phyloP scores from a whole-genome alignment of 2,888 invertebrate genomes.

The Timandra comae region DNA sequence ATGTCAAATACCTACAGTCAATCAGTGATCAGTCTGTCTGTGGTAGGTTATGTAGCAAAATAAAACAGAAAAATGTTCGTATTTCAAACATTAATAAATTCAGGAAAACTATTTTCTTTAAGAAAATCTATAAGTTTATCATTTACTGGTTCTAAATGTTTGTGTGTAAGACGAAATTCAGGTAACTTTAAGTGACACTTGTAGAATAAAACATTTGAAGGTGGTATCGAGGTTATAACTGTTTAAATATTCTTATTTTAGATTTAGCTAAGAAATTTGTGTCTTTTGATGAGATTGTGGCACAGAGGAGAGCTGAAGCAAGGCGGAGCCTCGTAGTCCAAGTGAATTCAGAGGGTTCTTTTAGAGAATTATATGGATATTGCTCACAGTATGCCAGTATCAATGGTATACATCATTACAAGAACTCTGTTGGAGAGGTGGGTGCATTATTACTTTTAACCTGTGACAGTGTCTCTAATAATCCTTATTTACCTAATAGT shows the following conservation, averaged over 20 bases:
- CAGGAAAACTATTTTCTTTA: conserved; percentile 42
- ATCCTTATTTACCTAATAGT: no score
- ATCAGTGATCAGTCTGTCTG: no score
- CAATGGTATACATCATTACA: conserved; percentile 81
- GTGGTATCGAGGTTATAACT: conserved; percentile 50
- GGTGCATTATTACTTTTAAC: no score
- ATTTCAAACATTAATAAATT: conserved; percentile 50
- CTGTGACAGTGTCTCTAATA: no score
- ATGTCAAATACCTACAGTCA: no score
- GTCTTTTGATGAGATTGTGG: conserved; percentile 77
- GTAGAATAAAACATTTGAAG: conserved; percentile 23
- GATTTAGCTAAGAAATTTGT: conserved; percentile 48
- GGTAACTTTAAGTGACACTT: conserved; percentile 31
- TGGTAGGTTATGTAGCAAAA: no score
- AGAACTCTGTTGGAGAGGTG: conserved; percentile 65
- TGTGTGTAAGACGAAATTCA: conserved; percentile 44
- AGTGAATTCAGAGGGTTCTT: conserved; percentile 83
- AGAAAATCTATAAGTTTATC: conserved; percentile 40
- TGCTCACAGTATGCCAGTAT: conserved; percentile 82
- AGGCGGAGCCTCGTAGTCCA: conserved; percentile 84
- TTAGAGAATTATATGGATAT: conserved; percentile 80
- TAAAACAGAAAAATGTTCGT: conserved; percentile 51
- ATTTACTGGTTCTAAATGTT: conserved; percentile 40
- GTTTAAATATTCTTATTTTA: conserved; percentile 29
- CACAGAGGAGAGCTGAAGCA: conserved; percentile 79